These are phyloP conservation scores for Periphyllus acericola DNA, from an alignment of 2,888 invertebrate genomes.

Conservation along the genomic window DNA sequence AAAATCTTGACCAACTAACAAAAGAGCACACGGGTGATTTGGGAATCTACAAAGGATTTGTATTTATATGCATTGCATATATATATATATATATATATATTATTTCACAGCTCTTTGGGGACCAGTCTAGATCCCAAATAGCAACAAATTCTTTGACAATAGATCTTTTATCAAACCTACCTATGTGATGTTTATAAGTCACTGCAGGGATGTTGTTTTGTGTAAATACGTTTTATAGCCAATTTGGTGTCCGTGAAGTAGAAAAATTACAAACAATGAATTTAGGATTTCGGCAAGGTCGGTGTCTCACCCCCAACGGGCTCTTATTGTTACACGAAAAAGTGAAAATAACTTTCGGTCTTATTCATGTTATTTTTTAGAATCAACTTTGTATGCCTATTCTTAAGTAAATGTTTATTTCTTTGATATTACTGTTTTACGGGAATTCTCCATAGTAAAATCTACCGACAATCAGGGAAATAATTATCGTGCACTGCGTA, in stretches of 20 bases:
- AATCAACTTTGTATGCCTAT: neutral
- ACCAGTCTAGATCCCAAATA: slow-evolving; percentile 7
- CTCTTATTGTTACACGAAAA: slow-evolving; percentile 42
- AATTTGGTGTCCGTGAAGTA: slow-evolving; percentile 48
- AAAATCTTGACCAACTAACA: slow-evolving; percentile 55
- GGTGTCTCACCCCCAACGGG: slow-evolving; percentile 52
- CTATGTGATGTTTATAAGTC: slow-evolving; percentile 37
- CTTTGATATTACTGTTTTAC: neutral
- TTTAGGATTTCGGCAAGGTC: slow-evolving; percentile 51
- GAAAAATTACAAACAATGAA: slow-evolving; percentile 49
- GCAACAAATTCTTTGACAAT: slow-evolving; percentile 45
- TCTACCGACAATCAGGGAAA: slow-evolving; percentile 50
- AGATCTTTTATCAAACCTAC: slow-evolving; percentile 6
- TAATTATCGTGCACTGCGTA: slow-evolving; percentile 49
- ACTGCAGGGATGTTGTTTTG: slow-evolving; percentile 57
- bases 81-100: neutral
- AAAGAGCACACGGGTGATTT: slow-evolving; percentile 31
- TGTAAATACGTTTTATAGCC: slow-evolving; percentile 44
- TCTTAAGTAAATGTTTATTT: slow-evolving; percentile 16
- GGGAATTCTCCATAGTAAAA: slow-evolving; percentile 35
- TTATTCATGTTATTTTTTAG: slow-evolving; percentile 22
- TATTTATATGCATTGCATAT: neutral
- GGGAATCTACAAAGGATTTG: neutral
- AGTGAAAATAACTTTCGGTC: slow-evolving; percentile 57
- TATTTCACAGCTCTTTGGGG: slow-evolving; percentile 26